These are phyloP conservation scores for Papilio helenus DNA, from an alignment of 1,140 invertebrate genomes.

Conservation along the genomic window DNA sequence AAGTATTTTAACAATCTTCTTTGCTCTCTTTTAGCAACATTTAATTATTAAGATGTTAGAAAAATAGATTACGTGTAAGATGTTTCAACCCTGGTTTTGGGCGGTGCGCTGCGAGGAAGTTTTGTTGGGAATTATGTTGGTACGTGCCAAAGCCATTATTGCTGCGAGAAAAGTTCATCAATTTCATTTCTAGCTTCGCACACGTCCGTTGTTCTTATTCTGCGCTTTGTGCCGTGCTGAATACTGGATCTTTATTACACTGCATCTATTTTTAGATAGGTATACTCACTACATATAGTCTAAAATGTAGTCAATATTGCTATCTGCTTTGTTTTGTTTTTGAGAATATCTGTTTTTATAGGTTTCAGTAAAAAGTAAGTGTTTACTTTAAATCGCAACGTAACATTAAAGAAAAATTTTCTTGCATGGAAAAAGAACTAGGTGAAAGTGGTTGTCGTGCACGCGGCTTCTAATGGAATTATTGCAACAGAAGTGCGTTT, in stretches of 20 bases:
- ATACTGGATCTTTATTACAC: slow-evolving; percentile 40
- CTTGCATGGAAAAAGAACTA: slow-evolving; percentile 53
- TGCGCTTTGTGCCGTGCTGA: slow-evolving; percentile 37
- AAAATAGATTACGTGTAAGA: background rate
- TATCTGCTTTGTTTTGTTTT: background rate
- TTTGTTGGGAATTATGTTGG: slow-evolving; percentile 84
- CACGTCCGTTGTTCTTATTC: slow-evolving; percentile 55
- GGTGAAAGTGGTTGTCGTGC: slow-evolving; percentile 63
- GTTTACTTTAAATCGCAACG: background rate
- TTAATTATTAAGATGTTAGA: background rate
- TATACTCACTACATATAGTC: background rate
- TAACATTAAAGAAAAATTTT: slow-evolving; percentile 49
- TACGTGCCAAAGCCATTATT: slow-evolving; percentile 84
- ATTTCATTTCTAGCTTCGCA: slow-evolving; percentile 79
- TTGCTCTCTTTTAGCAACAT: background rate
- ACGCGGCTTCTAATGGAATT: slow-evolving; percentile 63
- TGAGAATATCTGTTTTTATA: background rate
- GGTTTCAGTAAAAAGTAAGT: background rate
- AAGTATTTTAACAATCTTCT: too few relatives aligned
- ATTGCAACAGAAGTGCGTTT: slow-evolving; percentile 62
- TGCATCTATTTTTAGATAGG: slow-evolving; percentile 15
- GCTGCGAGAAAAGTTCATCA: slow-evolving; percentile 82
- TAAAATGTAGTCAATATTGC: background rate
- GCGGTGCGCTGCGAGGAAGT: slow-evolving; percentile 75
- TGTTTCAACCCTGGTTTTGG: slow-evolving; percentile 62